Evolutionary conservation across 1,140 invertebrate species (phyloP).

Genomic region (Zaprionus ghesquierei): DNA sequence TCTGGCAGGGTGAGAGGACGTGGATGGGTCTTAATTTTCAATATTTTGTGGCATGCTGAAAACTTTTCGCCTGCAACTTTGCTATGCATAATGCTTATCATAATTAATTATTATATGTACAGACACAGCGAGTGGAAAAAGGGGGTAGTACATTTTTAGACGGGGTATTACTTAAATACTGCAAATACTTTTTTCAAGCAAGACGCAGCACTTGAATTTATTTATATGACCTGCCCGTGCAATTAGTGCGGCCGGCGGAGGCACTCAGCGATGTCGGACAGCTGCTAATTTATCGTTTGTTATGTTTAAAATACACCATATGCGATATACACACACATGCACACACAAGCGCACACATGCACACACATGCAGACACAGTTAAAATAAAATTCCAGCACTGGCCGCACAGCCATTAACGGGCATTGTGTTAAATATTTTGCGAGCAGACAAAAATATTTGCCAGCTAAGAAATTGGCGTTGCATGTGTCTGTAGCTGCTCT

Average conservation of each 20-base stretch:
- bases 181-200: not conserved
- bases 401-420: conserved; percentile 64
- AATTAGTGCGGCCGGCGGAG: conserved; percentile 69
- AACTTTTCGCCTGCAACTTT: conserved; percentile 48
- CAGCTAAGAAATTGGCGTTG: conserved; percentile 54
- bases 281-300: conserved; percentile 74
- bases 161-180: not conserved
- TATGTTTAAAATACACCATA: conserved; percentile 62
- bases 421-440: conserved; percentile 72
- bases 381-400: conserved; percentile 45
- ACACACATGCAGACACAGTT: not conserved
- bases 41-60: conserved; percentile 59
- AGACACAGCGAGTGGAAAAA: not conserved
- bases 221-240: conserved; percentile 64
- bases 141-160: not conserved
- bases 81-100: conserved; percentile 54
- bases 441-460: conserved; percentile 76
- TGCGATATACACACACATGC: not conserved
- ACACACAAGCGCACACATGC: not conserved
- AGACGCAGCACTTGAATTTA: conserved; percentile 47
- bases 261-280: conserved; percentile 52
- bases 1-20: conserved; percentile 6
- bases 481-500: conserved; percentile 3
- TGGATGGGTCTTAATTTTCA: conserved; percentile 66
- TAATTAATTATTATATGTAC: conserved; percentile 60